Conservation (phyloP, 2,113 vertebrate species). For the Erythrocebus patas region DNA sequence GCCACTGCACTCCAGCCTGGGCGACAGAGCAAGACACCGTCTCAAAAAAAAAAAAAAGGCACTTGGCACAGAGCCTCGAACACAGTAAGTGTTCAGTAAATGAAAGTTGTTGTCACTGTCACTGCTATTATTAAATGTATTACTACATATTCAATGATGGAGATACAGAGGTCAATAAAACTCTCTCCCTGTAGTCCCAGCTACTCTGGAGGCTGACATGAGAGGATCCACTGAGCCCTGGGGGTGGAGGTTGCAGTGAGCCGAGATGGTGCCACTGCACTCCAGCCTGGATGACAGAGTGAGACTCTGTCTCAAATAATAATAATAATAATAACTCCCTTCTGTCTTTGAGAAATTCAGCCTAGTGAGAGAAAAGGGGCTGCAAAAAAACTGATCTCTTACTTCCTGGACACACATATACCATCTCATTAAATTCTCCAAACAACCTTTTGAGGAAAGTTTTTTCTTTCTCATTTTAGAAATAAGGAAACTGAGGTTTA, state of each 20-base stretch:
- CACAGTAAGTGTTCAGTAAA: not conserved
- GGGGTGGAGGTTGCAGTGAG: too few species aligned
- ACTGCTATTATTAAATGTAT: not conserved
- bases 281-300: too few species aligned
- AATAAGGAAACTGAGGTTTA: not conserved
- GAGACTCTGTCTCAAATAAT: too few species aligned
- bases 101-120: not conserved
- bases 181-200: not conserved
- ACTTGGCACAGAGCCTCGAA: not conserved
- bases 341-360: not conserved
- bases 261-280: too few species aligned
- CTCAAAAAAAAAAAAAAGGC: not conserved
- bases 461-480: not conserved
- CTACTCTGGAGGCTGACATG: too few species aligned
- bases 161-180: not conserved
- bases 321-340: not conserved
- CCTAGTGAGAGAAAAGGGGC: not conserved
- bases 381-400: not conserved
- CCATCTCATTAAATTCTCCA: not conserved
- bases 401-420: not conserved
- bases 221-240: too few species aligned
- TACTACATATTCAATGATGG: not conserved
- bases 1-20: not conserved
- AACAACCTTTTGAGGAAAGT: not conserved
- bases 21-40: fast-evolving